Percentiles rank a stretch among this genome's conserved stretches.
These are phyloP conservation scores for Cairina moschata DNA, from an alignment of 2,113 vertebrate genomes.

Conservation along the genomic window DNA sequence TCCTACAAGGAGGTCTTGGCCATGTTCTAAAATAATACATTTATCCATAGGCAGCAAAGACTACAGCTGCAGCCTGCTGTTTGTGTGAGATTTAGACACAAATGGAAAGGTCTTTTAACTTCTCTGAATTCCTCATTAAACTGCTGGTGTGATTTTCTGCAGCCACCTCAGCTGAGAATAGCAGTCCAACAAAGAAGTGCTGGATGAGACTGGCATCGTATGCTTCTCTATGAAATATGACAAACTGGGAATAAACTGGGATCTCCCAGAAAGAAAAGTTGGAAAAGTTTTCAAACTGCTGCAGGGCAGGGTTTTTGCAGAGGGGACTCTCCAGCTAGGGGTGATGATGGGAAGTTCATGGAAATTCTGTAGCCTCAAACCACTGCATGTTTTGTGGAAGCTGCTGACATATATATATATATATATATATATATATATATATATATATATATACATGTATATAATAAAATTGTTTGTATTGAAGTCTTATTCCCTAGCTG, in stretches of 20 bases:
- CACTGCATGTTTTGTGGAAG: not conserved
- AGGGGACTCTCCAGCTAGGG: not conserved
- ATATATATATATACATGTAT: no score
- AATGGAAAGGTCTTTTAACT: slow-evolving; percentile 52
- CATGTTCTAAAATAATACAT: slow-evolving; percentile 53
- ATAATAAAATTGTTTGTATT: not conserved
- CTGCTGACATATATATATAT: not conserved
- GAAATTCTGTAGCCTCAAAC: not conserved
- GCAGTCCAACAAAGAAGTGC: not conserved
- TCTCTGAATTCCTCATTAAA: slow-evolving; percentile 59
- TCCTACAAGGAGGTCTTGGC: slow-evolving; percentile 53
- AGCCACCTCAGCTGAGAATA: not conserved
- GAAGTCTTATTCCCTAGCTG: not conserved
- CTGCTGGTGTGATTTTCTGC: slow-evolving; percentile 19
- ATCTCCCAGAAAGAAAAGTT: not conserved
- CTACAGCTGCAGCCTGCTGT: slow-evolving; percentile 49
- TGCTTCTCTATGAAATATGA: slow-evolving; percentile 6
- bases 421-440: no score
- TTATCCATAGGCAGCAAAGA: slow-evolving; percentile 50
- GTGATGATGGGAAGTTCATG: not conserved
- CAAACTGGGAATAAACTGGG: not conserved
- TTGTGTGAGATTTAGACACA: slow-evolving; percentile 57
- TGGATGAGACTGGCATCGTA: not conserved
- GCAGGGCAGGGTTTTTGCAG: not conserved
- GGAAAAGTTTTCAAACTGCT: not conserved